Evolutionary conservation across 2,113 vertebrate genomes (phyloP), one percentile per base, ranked within the genome.

Genomic region (Phyllostomus hastatus): DNA sequence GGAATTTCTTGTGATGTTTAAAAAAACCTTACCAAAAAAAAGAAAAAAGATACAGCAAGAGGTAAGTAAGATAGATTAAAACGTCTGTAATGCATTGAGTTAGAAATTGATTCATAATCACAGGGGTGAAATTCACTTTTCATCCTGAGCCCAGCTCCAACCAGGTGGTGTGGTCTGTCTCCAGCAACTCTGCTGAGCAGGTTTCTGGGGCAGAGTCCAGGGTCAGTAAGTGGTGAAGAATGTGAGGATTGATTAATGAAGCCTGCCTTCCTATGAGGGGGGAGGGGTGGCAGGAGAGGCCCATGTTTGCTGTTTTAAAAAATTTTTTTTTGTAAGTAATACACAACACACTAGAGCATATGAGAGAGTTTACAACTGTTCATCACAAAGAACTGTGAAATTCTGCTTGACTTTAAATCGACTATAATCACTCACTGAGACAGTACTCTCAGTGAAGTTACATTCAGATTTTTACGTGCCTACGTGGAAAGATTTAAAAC

Each of bases 91-190:
- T 76, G 31, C 38, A 59, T 3, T 50, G 59, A 86, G 7, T 50
- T 69, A 87, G 88, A 88, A 92, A 90, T 31, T 86, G 46, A 94
- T 72, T 54, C 7, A 66, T 43, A 80, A 79, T 33, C 33, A 52
- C 5, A 33, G 24, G 41, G 20, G 24, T 64, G 2, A 75, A 92
- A 94, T 66, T 17, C 26, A 54, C 8, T 93, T 93, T 75, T 87
- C 17, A 31, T 17, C 61, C 48, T 61, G 86, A 84, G 1, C 22
- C 14, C 31, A 83, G 35, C 2, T 33, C n/a, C 7, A 70, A 2
- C n/a, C 5, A 33, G 31, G 22, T 61, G 43, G 9, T 43, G 1
- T 22, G 70, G 11, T 64, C 38, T 76, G 20, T 24, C 3, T 24
- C 35, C 15, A 59, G 31, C 57, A 79, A 33, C 28, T 83, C 46